These are phyloP conservation scores for Azorinus chamasolen DNA, from an alignment of 2,888 invertebrate genomes.

Conservation along the genomic window DNA sequence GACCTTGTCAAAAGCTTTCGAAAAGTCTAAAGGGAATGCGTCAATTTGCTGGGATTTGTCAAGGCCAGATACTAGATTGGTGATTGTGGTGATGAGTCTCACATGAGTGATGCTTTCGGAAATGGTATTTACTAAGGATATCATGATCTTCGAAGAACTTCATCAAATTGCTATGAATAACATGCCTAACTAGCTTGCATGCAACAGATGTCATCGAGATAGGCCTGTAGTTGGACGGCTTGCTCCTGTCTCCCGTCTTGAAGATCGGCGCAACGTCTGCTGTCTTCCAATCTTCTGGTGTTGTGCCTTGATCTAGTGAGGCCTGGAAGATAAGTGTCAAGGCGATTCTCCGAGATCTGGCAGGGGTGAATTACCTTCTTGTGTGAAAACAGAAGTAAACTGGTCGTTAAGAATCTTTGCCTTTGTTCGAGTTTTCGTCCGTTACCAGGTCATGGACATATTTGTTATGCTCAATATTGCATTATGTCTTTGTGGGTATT, in stretches of 20 bases:
- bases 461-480: too few relatives aligned
- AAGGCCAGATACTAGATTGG: too few relatives aligned
- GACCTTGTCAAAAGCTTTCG: conserved; percentile 1
- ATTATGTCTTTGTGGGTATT: too few relatives aligned
- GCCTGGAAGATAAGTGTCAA: background rate
- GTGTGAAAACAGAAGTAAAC: too few relatives aligned
- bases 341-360: background rate
- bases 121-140: background rate
- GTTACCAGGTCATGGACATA: too few relatives aligned
- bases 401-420: too few relatives aligned
- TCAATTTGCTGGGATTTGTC: background rate
- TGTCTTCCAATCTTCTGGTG: background rate
- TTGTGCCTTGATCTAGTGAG: conserved; percentile 1
- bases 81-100: background rate
- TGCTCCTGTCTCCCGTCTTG: conserved; percentile 5
- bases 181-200: background rate
- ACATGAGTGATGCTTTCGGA: background rate
- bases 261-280: conserved; percentile 1
- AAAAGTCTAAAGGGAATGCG: background rate
- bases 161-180: background rate
- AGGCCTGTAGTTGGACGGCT: background rate
- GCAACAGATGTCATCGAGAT: background rate
- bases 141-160: background rate
- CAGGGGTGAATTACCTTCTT: too few relatives aligned
- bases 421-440: too few relatives aligned